Conservation (phyloP, 2,888 invertebrate species). For the Carcina quercana region DNA sequence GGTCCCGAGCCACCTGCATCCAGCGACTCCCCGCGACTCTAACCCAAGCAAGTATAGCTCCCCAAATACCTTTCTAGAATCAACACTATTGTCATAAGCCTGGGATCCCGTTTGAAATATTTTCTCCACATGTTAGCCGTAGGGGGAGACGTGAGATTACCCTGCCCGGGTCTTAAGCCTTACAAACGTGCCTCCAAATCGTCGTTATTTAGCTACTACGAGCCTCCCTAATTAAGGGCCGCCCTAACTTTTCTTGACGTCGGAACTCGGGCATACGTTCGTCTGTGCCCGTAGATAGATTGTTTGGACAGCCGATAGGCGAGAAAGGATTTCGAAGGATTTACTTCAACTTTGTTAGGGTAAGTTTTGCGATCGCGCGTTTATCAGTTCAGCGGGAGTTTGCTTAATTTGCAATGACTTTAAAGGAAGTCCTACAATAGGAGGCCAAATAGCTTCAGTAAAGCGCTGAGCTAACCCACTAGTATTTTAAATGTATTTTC, state of each 20-base stretch:
- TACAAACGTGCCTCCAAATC: conserved; percentile 54
- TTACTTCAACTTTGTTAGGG: conserved; percentile 29
- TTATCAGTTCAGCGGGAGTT: no score
- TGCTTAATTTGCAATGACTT: no score
- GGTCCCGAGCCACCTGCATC: no score
- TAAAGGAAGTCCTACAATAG: no score
- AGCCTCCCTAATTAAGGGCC: conserved; percentile 52
- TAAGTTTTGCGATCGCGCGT: no score
- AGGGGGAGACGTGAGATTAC: conserved; percentile 29
- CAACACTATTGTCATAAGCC: no score
- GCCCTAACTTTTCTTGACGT: conserved; percentile 59
- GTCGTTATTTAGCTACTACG: conserved; percentile 51
- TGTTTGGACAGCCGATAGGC: conserved; percentile 47
- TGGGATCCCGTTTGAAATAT: not conserved
- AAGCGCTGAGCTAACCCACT: no score
- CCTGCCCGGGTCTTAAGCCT: conserved; percentile 41
- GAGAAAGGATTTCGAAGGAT: conserved; percentile 38
- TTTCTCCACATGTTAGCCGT: conserved; percentile 3
- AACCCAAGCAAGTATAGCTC: no score
- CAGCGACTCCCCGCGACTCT: no score
- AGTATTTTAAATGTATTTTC: no score
- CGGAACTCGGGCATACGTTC: conserved; percentile 36
- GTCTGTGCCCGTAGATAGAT: conserved; percentile 34
- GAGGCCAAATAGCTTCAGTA: no score
- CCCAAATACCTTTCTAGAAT: no score